Base-by-base conservation (phyloP, 1,140 invertebrate genomes). In the Ruditapes philippinarum region DNA sequence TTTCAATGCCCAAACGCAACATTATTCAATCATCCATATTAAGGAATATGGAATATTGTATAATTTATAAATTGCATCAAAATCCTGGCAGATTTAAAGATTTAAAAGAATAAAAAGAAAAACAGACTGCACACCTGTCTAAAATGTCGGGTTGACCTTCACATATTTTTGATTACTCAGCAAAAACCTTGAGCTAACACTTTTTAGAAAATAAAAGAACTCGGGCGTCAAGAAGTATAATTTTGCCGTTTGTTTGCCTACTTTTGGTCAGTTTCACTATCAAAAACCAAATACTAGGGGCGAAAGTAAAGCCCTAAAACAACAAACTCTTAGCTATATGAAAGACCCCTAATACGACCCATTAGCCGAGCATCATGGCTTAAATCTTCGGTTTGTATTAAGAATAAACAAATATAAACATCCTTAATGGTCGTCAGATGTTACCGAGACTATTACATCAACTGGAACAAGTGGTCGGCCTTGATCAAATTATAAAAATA, bases 321-420 rank as follows among this genome's bases (percentile, higher is more conserved):
- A 74, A 74, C 70, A 74, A 74, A 74, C 19, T 73, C 1, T 28
- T 74, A 25, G 36, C 40, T 25, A 74, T 42, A 74, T 38, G 70
- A 74, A 74, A 74, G 12, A 5, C 36, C 25, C 38, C 38, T 42
- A 74, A 49, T 22, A 45, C 38, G 38, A 74, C 22, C 40, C 17
- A 42, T 74, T 74, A 33, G 25, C 38, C 25, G 49, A 74, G 49
- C 40, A 73, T 40, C 14, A 49, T n/a, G 70, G 7, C 49, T 45
- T 42, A 49, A 74, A 49, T 38, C 17, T n/a, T 45, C 70, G 38
- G 28, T 28, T 40, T 0, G 25, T 19, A 74, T 74, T 40, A 49
- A 74, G 70, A 49, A 74, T 74, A 45, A 25, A 17, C 40, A 74
- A 74, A 74, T 45, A 74, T 45, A 42, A 74, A 74, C 70, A 42